Conservation (phyloP, 2,113 vertebrate genomes). For the Antennarius striatus region DNA sequence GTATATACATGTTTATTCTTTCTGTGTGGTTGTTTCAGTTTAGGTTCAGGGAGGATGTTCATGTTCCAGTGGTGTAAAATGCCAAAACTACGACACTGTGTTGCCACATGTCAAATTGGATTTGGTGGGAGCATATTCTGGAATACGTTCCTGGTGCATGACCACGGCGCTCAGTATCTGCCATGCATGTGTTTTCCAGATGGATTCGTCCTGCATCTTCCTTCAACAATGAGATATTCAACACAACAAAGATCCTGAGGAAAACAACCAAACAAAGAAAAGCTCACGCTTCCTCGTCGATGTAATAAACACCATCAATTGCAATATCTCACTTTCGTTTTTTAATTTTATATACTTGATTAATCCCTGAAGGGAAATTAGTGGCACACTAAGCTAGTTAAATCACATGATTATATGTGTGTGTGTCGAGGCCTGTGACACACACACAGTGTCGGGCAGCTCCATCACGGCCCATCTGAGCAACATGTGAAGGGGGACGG, state of each 20-base stretch:
- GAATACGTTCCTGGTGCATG: background rate
- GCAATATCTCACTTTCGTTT: no score
- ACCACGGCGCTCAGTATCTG: slow-evolving; percentile 1
- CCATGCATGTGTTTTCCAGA: slow-evolving; percentile 12
- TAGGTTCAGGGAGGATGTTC: background rate
- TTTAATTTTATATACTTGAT: no score
- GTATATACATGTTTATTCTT: background rate
- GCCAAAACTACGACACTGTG: slow-evolving; percentile 2
- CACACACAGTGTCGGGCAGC: no score
- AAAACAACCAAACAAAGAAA: background rate
- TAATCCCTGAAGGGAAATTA: no score
- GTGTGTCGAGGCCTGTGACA: no score
- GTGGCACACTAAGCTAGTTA: no score
- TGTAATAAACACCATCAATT: no score
- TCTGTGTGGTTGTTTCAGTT: slow-evolving; percentile 12
- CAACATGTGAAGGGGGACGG: no score
- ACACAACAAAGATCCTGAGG: slow-evolving; percentile 2
- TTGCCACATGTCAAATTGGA: slow-evolving; percentile 15
- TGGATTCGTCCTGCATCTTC: slow-evolving; percentile 5
- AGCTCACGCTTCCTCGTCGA: background rate
- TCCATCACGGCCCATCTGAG: no score
- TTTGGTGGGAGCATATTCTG: slow-evolving; percentile 10
- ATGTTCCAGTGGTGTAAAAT: slow-evolving; percentile 13
- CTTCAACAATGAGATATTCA: slow-evolving; percentile 9
- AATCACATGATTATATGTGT: no score